phyloP scores from a whole-genome alignment of 2,797 vertebrate species.

The Ammospiza maritima region DNA sequence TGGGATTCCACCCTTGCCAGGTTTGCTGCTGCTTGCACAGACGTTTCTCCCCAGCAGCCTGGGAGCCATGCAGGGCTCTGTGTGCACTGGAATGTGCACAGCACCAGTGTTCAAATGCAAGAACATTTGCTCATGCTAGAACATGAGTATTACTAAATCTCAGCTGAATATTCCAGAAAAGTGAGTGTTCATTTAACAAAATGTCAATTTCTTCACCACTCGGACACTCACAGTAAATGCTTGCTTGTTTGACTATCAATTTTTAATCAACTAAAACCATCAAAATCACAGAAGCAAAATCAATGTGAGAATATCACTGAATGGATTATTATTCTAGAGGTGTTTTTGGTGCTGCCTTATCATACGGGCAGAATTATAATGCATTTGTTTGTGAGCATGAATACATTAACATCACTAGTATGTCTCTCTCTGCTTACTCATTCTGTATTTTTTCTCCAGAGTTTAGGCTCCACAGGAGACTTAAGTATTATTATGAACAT shows the following conservation, averaged over 20 bases:
- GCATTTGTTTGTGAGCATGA: neutral
- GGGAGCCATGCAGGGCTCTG: neutral
- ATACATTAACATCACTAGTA: constrained; percentile 1
- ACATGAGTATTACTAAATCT: neutral
- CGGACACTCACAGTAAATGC: neutral
- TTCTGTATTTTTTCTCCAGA: neutral
- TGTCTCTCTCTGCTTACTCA: neutral
- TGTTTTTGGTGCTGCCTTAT: neutral
- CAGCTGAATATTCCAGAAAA: neutral
- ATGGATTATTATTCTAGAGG: neutral
- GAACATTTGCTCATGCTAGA: neutral
- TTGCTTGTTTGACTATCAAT: neutral
- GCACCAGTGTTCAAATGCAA: neutral
- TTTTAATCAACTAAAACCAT: constrained; percentile 1
- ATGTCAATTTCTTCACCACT: neutral
- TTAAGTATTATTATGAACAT: neutral
- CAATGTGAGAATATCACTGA: neutral
- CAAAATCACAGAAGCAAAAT: neutral
- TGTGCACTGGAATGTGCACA: neutral
- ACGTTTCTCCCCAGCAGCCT: neutral
- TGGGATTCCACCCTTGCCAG: neutral
- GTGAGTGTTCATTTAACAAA: neutral
- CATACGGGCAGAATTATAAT: neutral
- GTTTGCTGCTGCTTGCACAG: neutral
- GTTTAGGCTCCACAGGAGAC: neutral